Base-by-base conservation (phyloP, 2,113 vertebrate genomes). In the Gnathonemus echidnorhynchus region DNA sequence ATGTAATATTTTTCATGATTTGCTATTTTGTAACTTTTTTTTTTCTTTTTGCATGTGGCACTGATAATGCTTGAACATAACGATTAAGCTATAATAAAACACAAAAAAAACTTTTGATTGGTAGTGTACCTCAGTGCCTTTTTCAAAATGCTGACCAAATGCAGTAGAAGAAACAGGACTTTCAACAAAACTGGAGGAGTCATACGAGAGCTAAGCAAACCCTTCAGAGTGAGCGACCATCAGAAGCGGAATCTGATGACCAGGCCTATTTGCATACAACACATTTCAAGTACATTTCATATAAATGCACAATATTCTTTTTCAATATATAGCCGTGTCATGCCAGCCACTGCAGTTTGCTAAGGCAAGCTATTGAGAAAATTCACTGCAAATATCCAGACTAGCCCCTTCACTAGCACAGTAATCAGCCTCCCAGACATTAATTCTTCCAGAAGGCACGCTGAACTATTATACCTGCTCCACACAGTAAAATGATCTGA, bases 331-430 rank as follows among this genome's bases (percentile, higher is more conserved):
- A 74, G 4, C 66, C 3, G 31, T 6, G 31, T 17, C 70, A 17
- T 15, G 4, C 46, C 5, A 49, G 7, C 21, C 49, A n/a, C 84
- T 48, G 83, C 45, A n/a, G 9, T n/a, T 85, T 24, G 7, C 42
- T 48, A n/a, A 86, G 45, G 15, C 39, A 21, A 8, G 8, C 46
- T 48, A 21, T 13, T 86, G 15, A 27, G 35, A 35, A 74, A 39
- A 77, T 39, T 77, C 21, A 90, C 52, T 53, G 52, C 27, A 86
- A 49, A 90, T 70, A 90, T 86, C 58, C 53, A 56, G 42, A 66
- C 46, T 17, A 21, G 21, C 11, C 50, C 56, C 31, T 49, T 66
- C 46, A 56, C 31, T 48, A 90, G 42, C 66, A 74, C 66, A 31
- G 66, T 35, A 5, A 35, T 35, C 66, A 27, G 9, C 31, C 66